A percentile compares a stretch with the other conserved stretches of the same genome.
Conservation (phyloP, 2,888 invertebrate species). For the Acrobasis suavella region DNA sequence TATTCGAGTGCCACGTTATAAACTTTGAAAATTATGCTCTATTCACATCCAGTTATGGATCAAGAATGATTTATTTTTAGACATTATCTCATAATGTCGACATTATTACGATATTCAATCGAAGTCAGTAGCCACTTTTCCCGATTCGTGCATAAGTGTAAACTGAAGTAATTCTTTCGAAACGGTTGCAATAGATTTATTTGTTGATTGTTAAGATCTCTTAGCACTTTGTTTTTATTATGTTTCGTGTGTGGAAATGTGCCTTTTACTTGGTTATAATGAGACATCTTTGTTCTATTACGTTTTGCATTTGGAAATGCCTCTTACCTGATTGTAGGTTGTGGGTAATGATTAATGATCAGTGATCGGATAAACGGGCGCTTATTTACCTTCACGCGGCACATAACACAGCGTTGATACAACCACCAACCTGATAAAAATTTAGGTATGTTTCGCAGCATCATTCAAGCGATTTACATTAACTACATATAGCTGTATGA, state of each 20-base stretch:
- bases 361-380: too few species aligned
- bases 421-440: too few species aligned
- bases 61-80: neutral
- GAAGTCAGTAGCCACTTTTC: neutral
- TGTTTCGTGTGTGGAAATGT: neutral
- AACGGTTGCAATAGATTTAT: neutral
- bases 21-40: neutral
- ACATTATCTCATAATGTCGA: conserved; percentile 1
- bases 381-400: too few species aligned
- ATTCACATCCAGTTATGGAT: neutral
- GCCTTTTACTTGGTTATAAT: too few species aligned
- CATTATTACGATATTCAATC: conserved; percentile 9
- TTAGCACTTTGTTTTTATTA: neutral
- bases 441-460: too few species aligned
- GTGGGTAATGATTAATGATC: too few species aligned
- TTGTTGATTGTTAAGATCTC: neutral
- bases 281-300: too few species aligned
- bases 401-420: too few species aligned
- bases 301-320: too few species aligned
- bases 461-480: too few species aligned
- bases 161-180: conserved; percentile 1
- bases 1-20: neutral
- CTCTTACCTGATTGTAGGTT: too few species aligned
- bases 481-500: too few species aligned
- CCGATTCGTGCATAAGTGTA: neutral